phyloP scores from a whole-genome alignment of 2,797 vertebrate species.

The Lagorchestes hirsutus region DNA sequence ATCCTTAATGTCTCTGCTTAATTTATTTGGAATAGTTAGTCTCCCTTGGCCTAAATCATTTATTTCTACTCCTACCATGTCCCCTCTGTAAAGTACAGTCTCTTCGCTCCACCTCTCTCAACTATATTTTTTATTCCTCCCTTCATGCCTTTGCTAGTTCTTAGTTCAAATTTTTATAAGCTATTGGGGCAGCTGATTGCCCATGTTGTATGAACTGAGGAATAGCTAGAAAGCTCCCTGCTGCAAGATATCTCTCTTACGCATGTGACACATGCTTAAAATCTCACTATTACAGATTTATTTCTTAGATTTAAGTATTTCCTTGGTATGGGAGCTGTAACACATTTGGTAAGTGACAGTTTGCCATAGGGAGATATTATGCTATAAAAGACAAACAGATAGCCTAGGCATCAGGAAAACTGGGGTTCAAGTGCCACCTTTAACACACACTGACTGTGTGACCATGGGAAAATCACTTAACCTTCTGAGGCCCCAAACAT shows the following conservation, averaged over 20 bases:
- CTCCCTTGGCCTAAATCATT: background rate
- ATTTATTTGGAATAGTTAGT: background rate
- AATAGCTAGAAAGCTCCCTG: background rate
- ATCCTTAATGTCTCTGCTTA: background rate
- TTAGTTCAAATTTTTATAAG: background rate
- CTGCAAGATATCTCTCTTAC: background rate
- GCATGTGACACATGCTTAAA: background rate
- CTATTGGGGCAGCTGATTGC: background rate
- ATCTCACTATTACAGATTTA: background rate
- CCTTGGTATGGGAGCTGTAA: background rate
- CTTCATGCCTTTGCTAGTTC: background rate
- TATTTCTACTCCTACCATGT: background rate
- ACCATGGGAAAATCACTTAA: no score
- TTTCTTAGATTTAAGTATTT: background rate
- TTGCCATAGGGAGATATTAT: background rate
- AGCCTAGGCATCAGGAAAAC: background rate
- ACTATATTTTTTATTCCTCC: background rate
- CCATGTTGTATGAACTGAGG: background rate
- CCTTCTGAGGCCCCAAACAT: no score
- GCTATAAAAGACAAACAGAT: background rate
- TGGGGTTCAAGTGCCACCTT: background rate
- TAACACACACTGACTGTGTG: background rate
- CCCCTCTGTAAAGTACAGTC: background rate
- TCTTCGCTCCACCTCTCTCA: background rate
- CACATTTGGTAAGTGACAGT: background rate